phyloP scores from a whole-genome alignment of 1,140 invertebrate species.

The Pogonus chalceus region DNA sequence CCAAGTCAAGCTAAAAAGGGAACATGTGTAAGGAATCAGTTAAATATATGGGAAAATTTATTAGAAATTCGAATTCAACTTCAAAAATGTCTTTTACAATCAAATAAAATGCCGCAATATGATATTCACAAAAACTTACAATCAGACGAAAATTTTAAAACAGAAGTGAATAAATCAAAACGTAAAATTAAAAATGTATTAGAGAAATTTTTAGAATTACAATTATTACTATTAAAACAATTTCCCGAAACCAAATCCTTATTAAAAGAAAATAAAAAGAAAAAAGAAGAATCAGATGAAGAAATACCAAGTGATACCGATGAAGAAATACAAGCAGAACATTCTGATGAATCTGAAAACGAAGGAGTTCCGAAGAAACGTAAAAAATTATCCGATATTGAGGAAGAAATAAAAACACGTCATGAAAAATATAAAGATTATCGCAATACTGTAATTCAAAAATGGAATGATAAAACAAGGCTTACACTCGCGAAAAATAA shows the following conservation, averaged over 20 bases:
- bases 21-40: slow-evolving; percentile 62
- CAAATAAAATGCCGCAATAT: slow-evolving; percentile 67
- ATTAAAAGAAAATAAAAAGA: slow-evolving; percentile 21
- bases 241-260: slow-evolving; percentile 53
- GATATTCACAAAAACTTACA: slow-evolving; percentile 43
- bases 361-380: slow-evolving; percentile 42
- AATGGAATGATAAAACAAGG: slow-evolving; percentile 90
- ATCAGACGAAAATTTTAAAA: slow-evolving; percentile 40
- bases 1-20: slow-evolving; percentile 65
- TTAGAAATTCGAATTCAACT: slow-evolving; percentile 75
- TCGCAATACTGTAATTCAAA: slow-evolving; percentile 69
- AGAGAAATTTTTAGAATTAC: slow-evolving; percentile 53
- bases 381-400: slow-evolving; percentile 52
- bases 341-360: slow-evolving; percentile 30
- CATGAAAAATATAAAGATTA: slow-evolving; percentile 59
- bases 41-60: slow-evolving; percentile 70
- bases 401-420: slow-evolving; percentile 46
- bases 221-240: slow-evolving; percentile 48
- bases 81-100: slow-evolving; percentile 62
- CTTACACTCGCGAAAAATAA: slow-evolving; percentile 47
- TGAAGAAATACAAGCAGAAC: slow-evolving; percentile 10
- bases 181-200: slow-evolving; percentile 46
- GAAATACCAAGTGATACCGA: slow-evolving; percentile 36
- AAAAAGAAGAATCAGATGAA: slow-evolving; percentile 29
- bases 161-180: slow-evolving; percentile 41